Evolutionary conservation across 64 coral and sea anemone species (phyloP).

Genomic region (Dendrophyllia cribrosa): DNA sequence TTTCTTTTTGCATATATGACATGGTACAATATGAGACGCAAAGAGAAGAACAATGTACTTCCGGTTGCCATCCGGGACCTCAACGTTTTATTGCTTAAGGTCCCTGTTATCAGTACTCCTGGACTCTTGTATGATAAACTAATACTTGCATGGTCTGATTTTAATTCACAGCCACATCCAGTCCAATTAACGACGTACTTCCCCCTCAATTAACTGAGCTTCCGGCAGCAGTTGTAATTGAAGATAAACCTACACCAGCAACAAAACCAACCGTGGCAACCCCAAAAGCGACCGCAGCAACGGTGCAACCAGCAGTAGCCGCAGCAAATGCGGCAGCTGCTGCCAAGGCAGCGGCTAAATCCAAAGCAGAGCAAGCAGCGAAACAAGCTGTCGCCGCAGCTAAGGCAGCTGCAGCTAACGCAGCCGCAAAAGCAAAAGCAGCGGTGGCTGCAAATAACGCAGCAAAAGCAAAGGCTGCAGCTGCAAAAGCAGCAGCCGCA

Average conservation of each 20-base stretch:
- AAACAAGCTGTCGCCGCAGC: background rate
- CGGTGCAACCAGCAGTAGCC: background rate
- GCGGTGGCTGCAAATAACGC: constrained; percentile 1
- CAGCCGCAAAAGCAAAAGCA: constrained; percentile 14
- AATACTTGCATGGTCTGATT: too few species aligned
- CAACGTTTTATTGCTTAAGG: too few species aligned
- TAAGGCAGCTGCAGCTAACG: constrained; percentile 6
- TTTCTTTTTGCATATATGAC: too few species aligned
- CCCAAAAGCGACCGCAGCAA: background rate
- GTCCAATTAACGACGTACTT: background rate
- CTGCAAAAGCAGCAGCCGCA: background rate
- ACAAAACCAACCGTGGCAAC: background rate
- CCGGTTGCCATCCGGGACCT: too few species aligned
- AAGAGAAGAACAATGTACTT: too few species aligned
- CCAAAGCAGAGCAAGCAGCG: constrained; percentile 2
- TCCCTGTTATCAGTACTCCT: too few species aligned
- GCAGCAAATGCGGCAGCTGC: background rate
- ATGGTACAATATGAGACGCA: too few species aligned
- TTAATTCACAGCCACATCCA: constrained; percentile 14
- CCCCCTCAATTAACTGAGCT: background rate
- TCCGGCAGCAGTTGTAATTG: constrained; percentile 2
- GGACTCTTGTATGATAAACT: too few species aligned
- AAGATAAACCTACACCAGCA: background rate
- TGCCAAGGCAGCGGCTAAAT: constrained; percentile 9
- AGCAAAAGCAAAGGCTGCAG: background rate